Evolutionary conservation across 2,888 invertebrate species (phyloP).

Genomic region (Mythimna vitellina): DNA sequence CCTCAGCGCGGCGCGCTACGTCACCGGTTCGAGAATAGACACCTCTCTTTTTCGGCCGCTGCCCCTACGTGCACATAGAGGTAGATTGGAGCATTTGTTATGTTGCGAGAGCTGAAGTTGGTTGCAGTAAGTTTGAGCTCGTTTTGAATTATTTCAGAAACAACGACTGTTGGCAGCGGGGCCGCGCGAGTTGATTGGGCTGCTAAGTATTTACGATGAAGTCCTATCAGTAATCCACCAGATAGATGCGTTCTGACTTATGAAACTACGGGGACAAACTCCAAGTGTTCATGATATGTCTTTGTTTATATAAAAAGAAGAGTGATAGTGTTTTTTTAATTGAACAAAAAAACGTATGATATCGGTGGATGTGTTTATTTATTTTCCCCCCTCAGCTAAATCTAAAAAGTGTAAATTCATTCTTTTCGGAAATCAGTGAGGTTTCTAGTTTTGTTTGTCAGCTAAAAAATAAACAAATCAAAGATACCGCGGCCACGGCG

Average conservation of each 20-base stretch:
- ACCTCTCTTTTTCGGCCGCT: constrained; percentile 85
- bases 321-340: constrained; percentile 18
- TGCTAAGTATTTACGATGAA: constrained; percentile 92
- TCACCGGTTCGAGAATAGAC: constrained; percentile 92
- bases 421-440: too few species aligned
- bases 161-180: constrained; percentile 82
- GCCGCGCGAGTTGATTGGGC: constrained; percentile 94
- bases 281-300: neutral
- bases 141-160: constrained; percentile 73
- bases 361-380: constrained; percentile 1
- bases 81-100: constrained; percentile 63
- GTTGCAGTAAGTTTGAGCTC: neutral
- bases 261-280: neutral
- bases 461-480: too few species aligned
- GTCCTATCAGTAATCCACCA: neutral
- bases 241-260: neutral
- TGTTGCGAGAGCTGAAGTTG: neutral
- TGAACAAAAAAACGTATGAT: constrained; percentile 13
- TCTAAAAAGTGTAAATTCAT: too few species aligned
- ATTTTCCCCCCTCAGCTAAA: neutral
- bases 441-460: too few species aligned
- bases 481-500: too few species aligned
- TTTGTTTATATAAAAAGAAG: constrained; percentile 12
- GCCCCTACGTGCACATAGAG: constrained; percentile 80
- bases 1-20: constrained; percentile 94